Evolutionary conservation across 2,888 invertebrate species (phyloP).

Genomic region (Ectemnius cavifrons): DNA sequence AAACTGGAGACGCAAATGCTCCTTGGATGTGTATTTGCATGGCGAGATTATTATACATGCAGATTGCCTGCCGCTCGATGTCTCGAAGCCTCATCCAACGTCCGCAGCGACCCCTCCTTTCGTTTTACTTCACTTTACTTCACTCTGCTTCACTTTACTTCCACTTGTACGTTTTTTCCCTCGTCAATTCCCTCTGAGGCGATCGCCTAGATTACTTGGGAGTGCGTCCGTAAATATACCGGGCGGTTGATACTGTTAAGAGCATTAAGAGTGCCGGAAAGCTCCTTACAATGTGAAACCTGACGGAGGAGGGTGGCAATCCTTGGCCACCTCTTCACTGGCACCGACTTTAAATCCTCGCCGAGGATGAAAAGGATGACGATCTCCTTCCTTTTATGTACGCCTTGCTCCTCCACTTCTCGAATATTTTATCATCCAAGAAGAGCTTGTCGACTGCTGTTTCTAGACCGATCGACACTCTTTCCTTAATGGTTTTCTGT

Average conservation of each 20-base stretch:
- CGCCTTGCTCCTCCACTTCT: too few species aligned
- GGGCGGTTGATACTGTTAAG: constrained; percentile 6
- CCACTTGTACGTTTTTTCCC: not conserved
- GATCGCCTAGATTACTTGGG: not conserved
- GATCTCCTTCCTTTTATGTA: too few species aligned
- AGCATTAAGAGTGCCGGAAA: constrained; percentile 13
- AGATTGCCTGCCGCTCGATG: constrained; percentile 62
- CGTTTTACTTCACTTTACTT: not conserved
- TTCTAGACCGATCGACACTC: too few species aligned
- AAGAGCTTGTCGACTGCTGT: too few species aligned
- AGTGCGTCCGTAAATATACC: not conserved
- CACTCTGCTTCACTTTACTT: too few species aligned
- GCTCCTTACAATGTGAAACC: constrained; percentile 5
- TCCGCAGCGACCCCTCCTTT: too few species aligned
- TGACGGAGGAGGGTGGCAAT: not conserved
- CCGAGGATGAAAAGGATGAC: not conserved
- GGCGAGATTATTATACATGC: constrained; percentile 65
- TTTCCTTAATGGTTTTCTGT: too few species aligned
- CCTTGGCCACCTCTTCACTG: not conserved
- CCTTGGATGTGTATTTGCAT: constrained; percentile 11
- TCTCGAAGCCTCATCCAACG: not conserved
- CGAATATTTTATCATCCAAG: too few species aligned
- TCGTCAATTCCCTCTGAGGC: not conserved
- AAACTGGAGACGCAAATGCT: not conserved
- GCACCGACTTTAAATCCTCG: not conserved